Evolutionary conservation across 1,140 invertebrate genomes (phyloP), one percentile per base, ranked within the genome.

Genomic region (Atopsyche davidsoni): DNA sequence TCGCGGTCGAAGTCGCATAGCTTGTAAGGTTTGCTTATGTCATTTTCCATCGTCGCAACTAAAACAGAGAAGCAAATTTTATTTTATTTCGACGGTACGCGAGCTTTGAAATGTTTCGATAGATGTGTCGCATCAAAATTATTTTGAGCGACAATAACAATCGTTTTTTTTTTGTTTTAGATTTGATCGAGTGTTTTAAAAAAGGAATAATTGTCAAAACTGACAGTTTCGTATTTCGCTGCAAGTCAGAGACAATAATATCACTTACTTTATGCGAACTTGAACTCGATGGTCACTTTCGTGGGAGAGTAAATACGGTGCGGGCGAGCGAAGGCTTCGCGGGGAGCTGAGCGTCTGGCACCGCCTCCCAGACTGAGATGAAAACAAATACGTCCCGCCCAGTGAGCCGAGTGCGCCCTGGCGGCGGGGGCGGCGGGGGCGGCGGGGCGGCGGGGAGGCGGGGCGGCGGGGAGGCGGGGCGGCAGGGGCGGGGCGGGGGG

Each of bases 1-100:
- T 89, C 85, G 55, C 87, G 77, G 38, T 78, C 79, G 47, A 81
- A 72, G 69, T 89, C 85, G 62, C 70, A 74, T 53, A 74, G 70
- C 64, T 74, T 73, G 50, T 74, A 74, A 21, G 70, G 70, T 56
- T 72, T 72, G 59, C 61, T 70, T 52, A 64, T 64, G 55, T 72
- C 69, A 60, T 69, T 65, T 47, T 74, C 72, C 72, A 74, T 55
- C 38, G 25, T 55, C 35, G 23, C 10, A 11, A 1, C 25, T 22
- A n/a, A n/a, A n/a, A n/a, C n/a, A n/a, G n/a, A n/a, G n/a, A n/a
- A n/a, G n/a, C n/a, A n/a, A n/a, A n/a, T n/a, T n/a, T n/a, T n/a
- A n/a, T n/a, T n/a, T n/a, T n/a, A n/a, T 14, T n/a, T 3, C 18
- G 31, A 42, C 18, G 18, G 40, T 25, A 22, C 40, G 40, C 40